phyloP scores from a whole-genome alignment of 2,797 vertebrate genomes.

The Manis javanica region DNA sequence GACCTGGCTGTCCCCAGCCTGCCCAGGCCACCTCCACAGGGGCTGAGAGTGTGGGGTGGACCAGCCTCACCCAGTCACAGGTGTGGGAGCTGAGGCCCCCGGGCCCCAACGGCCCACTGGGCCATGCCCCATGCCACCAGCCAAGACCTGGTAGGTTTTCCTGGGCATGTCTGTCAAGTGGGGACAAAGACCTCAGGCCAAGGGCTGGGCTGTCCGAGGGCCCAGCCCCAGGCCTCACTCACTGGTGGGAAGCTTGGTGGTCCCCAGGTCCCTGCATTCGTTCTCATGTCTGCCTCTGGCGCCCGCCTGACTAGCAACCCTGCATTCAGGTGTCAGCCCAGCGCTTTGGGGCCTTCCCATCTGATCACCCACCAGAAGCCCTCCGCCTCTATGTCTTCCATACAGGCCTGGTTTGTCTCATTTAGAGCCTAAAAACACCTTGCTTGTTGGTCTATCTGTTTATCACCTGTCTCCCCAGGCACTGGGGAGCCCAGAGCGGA shows the following conservation, averaged over 20 bases:
- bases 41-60: not conserved
- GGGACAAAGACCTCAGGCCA: not conserved
- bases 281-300: not conserved
- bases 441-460: not conserved
- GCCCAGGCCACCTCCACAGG: not conserved
- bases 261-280: not conserved
- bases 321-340: not conserved
- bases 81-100: not conserved
- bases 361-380: not conserved
- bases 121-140: not conserved
- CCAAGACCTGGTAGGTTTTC: not conserved
- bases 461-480: not conserved
- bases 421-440: not conserved
- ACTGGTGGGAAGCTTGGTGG: no score
- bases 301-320: not conserved
- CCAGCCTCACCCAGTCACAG: not conserved
- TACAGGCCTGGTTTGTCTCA: not conserved
- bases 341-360: rapidly evolving
- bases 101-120: not conserved
- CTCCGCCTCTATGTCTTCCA: not conserved
- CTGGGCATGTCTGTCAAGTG: not conserved
- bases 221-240: not conserved
- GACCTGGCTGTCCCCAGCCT: constrained; percentile 57
- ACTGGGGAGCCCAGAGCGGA: not conserved
- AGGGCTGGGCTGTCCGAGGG: not conserved